These are phyloP conservation scores for Morone saxatilis DNA, from an alignment of 2,113 vertebrate species.

Conservation along the genomic window DNA sequence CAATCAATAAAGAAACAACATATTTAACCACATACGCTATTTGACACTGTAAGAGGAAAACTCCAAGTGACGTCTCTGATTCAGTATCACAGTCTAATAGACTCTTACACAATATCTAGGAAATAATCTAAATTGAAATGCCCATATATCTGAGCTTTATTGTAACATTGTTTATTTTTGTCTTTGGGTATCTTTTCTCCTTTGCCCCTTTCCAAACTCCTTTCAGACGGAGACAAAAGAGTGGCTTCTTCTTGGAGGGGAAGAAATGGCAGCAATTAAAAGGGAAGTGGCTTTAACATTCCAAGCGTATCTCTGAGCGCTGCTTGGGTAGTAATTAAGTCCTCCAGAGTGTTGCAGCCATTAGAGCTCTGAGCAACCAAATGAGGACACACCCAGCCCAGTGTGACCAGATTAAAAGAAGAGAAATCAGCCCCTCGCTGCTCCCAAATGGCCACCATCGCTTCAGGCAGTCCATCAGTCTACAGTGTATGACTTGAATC, in stretches of 20 bases:
- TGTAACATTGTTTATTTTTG: slow-evolving; percentile 22
- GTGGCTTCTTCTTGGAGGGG: slow-evolving; percentile 19
- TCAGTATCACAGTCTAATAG: slow-evolving; percentile 6
- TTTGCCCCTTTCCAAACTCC: neutral
- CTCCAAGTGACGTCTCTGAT: slow-evolving; percentile 22
- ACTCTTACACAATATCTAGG: neutral
- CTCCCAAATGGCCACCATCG: slow-evolving; percentile 52
- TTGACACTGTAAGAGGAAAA: slow-evolving; percentile 25
- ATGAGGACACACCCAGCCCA: slow-evolving; percentile 64
- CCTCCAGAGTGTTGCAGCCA: slow-evolving; percentile 64
- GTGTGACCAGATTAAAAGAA: slow-evolving; percentile 73
- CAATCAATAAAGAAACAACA: slow-evolving; percentile 61
- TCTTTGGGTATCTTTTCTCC: neutral
- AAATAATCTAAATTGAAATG: slow-evolving; percentile 13
- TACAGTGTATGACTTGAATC: slow-evolving; percentile 36
- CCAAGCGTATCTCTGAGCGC: slow-evolving; percentile 45
- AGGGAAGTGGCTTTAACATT: slow-evolving; percentile 68
- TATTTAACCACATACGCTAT: slow-evolving; percentile 38
- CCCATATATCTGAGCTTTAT: neutral
- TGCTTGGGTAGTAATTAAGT: slow-evolving; percentile 71
- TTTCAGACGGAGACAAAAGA: slow-evolving; percentile 28
- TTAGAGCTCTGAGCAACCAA: slow-evolving; percentile 58
- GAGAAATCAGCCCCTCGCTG: slow-evolving; percentile 66
- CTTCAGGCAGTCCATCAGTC: slow-evolving; percentile 54
- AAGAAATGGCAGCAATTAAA: slow-evolving; percentile 69